phyloP scores from a whole-genome alignment of 2,113 vertebrate genomes.

The Pachycephala philippinensis region DNA sequence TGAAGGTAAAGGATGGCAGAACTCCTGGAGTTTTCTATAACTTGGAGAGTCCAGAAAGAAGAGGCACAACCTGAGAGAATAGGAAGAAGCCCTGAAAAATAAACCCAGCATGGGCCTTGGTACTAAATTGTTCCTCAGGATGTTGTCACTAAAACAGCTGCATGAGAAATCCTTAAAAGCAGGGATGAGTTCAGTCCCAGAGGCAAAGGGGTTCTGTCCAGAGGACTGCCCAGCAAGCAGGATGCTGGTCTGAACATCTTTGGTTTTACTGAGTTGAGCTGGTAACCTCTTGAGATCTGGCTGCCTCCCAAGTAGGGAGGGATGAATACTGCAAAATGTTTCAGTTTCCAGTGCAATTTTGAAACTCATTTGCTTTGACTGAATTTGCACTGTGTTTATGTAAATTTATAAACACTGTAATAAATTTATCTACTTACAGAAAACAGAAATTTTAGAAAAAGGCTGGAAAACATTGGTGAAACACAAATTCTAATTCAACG shows the following conservation, averaged over 20 bases:
- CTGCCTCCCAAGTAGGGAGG: slow-evolving; percentile 50
- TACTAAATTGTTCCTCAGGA: not conserved
- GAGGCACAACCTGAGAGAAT: not conserved
- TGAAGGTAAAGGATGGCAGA: not conserved
- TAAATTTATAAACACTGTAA: slow-evolving; percentile 58
- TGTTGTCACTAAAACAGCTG: not conserved
- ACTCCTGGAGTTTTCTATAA: not conserved
- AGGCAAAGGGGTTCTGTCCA: not conserved
- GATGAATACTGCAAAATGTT: slow-evolving; percentile 45
- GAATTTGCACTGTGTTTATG: slow-evolving; percentile 55
- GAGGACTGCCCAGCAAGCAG: not conserved
- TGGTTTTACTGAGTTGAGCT: slow-evolving; percentile 21
- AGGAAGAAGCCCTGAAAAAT: not conserved
- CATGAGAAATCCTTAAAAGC: not conserved
- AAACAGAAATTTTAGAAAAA: slow-evolving; percentile 43
- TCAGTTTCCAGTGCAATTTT: slow-evolving; percentile 46
- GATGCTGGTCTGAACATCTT: not conserved
- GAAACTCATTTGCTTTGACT: slow-evolving; percentile 60
- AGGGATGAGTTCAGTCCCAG: not conserved
- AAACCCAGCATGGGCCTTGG: not conserved
- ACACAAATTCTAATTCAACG: not conserved
- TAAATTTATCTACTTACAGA: slow-evolving; percentile 49
- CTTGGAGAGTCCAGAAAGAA: not conserved
- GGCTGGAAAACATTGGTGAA: not conserved
- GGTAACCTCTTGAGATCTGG: slow-evolving; percentile 60